Conservation (phyloP, 2,888 invertebrate species). For the Chymomyza amoena region DNA sequence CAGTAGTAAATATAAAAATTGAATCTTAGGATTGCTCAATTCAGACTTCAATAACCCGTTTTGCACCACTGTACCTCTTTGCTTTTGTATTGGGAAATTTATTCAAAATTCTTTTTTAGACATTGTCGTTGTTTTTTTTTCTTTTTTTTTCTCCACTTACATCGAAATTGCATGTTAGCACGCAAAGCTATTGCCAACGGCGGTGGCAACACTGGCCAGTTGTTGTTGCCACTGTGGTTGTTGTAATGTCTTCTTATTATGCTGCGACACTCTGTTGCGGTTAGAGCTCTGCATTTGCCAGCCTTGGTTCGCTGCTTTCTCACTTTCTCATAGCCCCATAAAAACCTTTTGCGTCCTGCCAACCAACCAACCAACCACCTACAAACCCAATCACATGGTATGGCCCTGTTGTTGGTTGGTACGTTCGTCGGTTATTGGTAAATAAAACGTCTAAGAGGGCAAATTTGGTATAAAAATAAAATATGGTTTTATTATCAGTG, state of each 20-base stretch:
- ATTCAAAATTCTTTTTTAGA: slow-evolving; percentile 67
- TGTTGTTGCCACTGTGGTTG: slow-evolving; percentile 55
- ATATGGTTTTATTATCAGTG: slow-evolving; percentile 68
- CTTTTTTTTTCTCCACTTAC: slow-evolving; percentile 43
- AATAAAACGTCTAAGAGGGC: slow-evolving; percentile 68
- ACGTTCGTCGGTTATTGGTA: slow-evolving; percentile 63
- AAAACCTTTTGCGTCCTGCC: not conserved
- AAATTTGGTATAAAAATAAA: slow-evolving; percentile 64
- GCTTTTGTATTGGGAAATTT: slow-evolving; percentile 55
- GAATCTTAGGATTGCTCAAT: too few species aligned
- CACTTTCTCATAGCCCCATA: not conserved
- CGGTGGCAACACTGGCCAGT: slow-evolving; percentile 8
- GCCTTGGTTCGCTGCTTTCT: not conserved
- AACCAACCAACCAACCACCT: not conserved
- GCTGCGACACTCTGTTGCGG: slow-evolving; percentile 66
- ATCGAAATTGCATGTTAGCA: slow-evolving; percentile 78
- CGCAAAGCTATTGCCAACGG: slow-evolving; percentile 59
- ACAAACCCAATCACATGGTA: not conserved
- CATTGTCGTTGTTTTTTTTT: slow-evolving; percentile 41
- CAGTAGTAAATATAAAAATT: too few species aligned
- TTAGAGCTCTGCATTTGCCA: slow-evolving; percentile 7
- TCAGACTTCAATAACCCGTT: not conserved
- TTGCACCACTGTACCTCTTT: slow-evolving; percentile 33
- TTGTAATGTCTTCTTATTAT: slow-evolving; percentile 70
- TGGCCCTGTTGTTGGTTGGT: not conserved